phyloP scores from a whole-genome alignment of 1,140 invertebrate genomes.

The Sarcophaga bullata region DNA sequence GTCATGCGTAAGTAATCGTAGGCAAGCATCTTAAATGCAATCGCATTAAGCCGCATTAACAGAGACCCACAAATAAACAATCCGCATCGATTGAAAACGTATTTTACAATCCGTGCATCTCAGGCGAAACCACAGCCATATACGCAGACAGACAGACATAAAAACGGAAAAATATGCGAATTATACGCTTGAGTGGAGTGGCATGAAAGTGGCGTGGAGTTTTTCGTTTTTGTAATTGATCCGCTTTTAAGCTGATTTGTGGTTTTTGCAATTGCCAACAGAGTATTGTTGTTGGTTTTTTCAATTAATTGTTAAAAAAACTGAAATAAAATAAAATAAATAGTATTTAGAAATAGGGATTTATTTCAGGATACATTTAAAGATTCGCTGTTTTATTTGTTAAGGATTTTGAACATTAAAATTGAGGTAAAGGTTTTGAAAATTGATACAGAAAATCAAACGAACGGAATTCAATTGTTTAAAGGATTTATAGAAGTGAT shows the following conservation, averaged over 20 bases:
- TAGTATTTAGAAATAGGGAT: no score
- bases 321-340: no score
- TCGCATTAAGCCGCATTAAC: constrained; percentile 23
- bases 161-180: neutral
- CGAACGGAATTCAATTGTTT: no score
- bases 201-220: neutral
- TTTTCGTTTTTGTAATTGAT: constrained; percentile 24
- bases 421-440: no score
- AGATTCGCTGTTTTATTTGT: no score
- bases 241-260: constrained; percentile 29
- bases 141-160: no score
- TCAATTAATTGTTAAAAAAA: no score
- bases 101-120: neutral
- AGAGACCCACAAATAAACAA: neutral
- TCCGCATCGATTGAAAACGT: neutral
- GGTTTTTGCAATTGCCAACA: neutral
- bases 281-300: neutral
- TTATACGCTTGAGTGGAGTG: constrained; percentile 26
- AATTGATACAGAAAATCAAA: no score
- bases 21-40: constrained; percentile 5
- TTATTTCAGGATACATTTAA: no score
- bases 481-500: no score
- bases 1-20: constrained; percentile 10
- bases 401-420: no score
- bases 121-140: neutral